phyloP scores from a whole-genome alignment of 2,113 vertebrate species.

The Protobothrops flavoviridis region DNA sequence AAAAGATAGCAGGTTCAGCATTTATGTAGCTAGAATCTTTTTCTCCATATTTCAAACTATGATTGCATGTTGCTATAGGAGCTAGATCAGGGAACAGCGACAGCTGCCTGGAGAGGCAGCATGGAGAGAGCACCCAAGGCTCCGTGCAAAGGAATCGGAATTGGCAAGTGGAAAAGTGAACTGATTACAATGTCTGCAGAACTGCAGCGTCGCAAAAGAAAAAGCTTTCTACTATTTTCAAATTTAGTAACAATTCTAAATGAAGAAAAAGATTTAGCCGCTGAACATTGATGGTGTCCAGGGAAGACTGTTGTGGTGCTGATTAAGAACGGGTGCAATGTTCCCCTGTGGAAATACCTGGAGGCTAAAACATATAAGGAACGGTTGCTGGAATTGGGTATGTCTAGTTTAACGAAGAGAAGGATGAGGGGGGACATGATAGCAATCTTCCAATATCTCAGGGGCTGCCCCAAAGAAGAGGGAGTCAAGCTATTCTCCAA shows the following conservation, averaged over 20 bases:
- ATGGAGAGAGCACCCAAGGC: not conserved
- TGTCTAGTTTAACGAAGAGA: too few species aligned
- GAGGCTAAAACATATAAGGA: too few species aligned
- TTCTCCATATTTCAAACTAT: not conserved
- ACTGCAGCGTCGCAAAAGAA: not conserved
- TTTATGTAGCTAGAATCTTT: not conserved
- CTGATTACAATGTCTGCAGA: not conserved
- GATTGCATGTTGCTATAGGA: not conserved
- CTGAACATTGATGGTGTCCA: not conserved
- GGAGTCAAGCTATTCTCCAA: too few species aligned
- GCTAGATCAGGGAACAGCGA: not conserved
- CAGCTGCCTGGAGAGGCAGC: not conserved
- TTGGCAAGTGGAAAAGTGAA: not conserved
- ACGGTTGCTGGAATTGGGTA: too few species aligned
- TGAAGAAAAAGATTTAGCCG: not conserved
- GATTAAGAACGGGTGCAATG: not conserved
- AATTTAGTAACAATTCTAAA: not conserved
- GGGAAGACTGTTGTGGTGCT: not conserved
- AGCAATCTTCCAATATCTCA: too few species aligned
- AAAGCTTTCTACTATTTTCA: not conserved
- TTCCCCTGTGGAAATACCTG: not conserved
- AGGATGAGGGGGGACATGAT: too few species aligned
- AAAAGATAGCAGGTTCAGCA: not conserved
- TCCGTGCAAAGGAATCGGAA: not conserved
- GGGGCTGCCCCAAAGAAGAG: too few species aligned